Base-by-base conservation (phyloP, 2,113 vertebrate genomes). In the Phalacrocorax brasilianus region DNA sequence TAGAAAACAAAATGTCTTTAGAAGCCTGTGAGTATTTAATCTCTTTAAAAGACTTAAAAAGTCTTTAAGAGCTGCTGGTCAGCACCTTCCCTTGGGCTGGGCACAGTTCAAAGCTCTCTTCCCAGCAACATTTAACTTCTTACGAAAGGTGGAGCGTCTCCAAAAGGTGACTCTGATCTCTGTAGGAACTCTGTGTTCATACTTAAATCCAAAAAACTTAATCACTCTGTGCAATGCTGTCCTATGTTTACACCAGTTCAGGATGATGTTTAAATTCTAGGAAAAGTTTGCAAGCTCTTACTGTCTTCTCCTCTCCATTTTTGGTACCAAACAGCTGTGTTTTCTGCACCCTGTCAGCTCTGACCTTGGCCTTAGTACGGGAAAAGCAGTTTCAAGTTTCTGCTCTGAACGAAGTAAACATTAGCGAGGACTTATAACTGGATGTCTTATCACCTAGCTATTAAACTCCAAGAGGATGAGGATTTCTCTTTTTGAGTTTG, bases 1-100 rank as follows among this genome's bases (percentile, higher is more conserved):
- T 65, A 81, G 58, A 88, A 88, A 95, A 84, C 17, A 26, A 95
- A 95, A 93, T 55, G 78, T 72, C 81, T 88, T 94, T 89, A 87
- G 44, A 96, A 91, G 67, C 17, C 42, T 91, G 58, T 62, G 63
- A 77, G 72, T 56, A 40, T 85, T 87, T 78, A 89, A 75, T 85
- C 72, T 42, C 26, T 85, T 85, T 79, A 65, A 84, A 91, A 80
- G 59, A 84, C 72, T 90, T 92, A 3, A 70, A 50, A 95, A 78
- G 40, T 78, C 45, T 95, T 76, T 65, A 93, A 96, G 58, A 85
- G 44, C 58, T 95, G 33, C 56, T 73, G 77, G 45, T 85, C 62
- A 95, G 70, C 52, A 94, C 24, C 87, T 79, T 94, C 62, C 44
- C 49, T 87, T 75, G 80, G 61, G 52, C 62, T 3, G 3, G 52